Conservation (phyloP, 2,888 invertebrate species). For the Terebella lapidaria region DNA sequence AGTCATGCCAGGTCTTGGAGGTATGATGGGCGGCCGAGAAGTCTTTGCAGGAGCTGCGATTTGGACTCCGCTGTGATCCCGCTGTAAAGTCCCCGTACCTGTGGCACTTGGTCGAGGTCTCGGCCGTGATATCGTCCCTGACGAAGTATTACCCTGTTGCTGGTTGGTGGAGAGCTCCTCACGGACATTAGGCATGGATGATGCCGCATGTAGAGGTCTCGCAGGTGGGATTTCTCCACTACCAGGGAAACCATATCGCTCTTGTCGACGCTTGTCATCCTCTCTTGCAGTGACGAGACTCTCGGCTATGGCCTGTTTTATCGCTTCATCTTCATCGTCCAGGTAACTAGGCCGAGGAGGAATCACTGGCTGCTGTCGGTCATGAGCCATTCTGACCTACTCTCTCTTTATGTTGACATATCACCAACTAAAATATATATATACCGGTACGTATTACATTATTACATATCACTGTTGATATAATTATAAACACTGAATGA, state of each 20-base stretch:
- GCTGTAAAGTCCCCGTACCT: no score
- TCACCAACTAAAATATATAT: background rate
- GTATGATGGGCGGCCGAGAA: background rate
- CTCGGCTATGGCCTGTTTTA: slow-evolving; percentile 17
- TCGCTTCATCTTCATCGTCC: slow-evolving; percentile 19
- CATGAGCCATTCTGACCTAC: background rate
- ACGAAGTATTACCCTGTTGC: background rate
- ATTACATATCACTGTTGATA: no score
- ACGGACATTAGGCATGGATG: no score
- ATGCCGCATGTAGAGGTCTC: no score
- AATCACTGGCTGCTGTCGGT: background rate
- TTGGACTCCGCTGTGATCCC: no score
- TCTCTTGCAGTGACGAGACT: slow-evolving; percentile 22
- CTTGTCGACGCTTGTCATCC: slow-evolving; percentile 18
- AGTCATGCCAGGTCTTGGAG: background rate
- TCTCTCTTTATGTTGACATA: background rate
- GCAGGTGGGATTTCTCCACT: no score
- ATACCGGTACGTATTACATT: no score
- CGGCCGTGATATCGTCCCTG: background rate
- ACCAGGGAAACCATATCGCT: slow-evolving; percentile 2
- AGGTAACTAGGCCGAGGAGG: background rate
- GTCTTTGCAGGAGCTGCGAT: no score
- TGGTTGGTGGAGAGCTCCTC: background rate
- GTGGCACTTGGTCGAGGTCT: background rate
- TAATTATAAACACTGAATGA: no score